Evolutionary conservation across 1,140 invertebrate species (phyloP).

Genomic region (Elysia chlorotica): DNA sequence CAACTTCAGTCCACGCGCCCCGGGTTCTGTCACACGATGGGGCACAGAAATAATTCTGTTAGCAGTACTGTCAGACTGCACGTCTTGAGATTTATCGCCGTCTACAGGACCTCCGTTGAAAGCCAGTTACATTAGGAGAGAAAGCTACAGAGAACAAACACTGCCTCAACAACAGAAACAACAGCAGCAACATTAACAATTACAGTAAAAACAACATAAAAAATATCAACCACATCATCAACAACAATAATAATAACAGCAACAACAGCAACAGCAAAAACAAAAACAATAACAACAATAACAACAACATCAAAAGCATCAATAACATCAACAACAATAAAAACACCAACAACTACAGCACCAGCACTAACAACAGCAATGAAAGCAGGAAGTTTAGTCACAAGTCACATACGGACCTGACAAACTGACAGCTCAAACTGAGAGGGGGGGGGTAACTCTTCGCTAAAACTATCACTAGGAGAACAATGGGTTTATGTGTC

Average conservation of each 20-base stretch:
- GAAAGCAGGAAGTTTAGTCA: too few relatives aligned
- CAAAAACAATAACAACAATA: background rate
- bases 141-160: background rate
- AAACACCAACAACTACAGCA: too few relatives aligned
- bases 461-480: too few relatives aligned
- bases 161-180: background rate
- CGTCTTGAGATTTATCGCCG: background rate
- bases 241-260: background rate
- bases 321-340: too few relatives aligned
- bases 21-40: background rate
- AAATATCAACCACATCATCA: background rate
- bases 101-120: background rate
- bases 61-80: background rate
- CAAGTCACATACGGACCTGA: too few relatives aligned
- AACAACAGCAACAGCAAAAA: background rate
- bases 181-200: background rate
- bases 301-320: too few relatives aligned
- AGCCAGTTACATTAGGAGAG: background rate
- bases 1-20: background rate
- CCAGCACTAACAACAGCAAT: too few relatives aligned
- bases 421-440: too few relatives aligned
- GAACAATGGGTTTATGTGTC: too few relatives aligned
- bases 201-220: background rate
- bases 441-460: too few relatives aligned
- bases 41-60: background rate